Evolutionary conservation across 2,797 vertebrate genomes (phyloP).

Genomic region (Acanthornis magna): DNA sequence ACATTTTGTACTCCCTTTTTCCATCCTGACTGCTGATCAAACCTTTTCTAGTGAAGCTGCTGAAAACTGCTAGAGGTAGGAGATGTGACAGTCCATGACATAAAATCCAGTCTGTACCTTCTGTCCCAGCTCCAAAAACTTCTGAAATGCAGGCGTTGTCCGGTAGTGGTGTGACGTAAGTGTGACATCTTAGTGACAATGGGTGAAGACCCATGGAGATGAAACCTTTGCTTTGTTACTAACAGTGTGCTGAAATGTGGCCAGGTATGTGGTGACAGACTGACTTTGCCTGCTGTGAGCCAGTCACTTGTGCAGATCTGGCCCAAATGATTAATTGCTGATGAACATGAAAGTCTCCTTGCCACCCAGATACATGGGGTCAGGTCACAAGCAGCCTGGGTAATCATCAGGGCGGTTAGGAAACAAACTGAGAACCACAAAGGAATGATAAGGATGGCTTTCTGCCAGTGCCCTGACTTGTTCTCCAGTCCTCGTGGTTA

Average conservation of each 20-base stretch:
- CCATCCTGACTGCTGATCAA: background rate
- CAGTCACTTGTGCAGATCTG: background rate
- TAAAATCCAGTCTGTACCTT: background rate
- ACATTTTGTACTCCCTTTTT: background rate
- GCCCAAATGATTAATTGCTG: background rate
- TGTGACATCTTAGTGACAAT: background rate
- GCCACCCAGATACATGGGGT: background rate
- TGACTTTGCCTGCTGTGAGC: background rate
- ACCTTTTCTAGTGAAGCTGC: background rate
- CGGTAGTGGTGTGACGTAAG: accelerated
- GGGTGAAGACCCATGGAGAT: background rate
- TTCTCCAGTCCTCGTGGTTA: background rate
- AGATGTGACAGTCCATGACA: background rate
- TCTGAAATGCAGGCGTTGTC: background rate
- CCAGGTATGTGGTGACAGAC: background rate
- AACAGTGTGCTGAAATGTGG: background rate
- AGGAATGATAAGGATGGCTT: background rate
- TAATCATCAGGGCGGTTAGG: background rate
- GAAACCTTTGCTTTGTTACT: background rate
- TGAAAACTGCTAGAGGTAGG: background rate
- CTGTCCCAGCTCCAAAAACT: background rate
- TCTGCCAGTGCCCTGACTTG: background rate
- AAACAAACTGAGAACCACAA: background rate
- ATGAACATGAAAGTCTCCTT: background rate
- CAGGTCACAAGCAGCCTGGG: background rate